phyloP scores from a whole-genome alignment of 2,888 invertebrate species.

The Andrena marginata region DNA sequence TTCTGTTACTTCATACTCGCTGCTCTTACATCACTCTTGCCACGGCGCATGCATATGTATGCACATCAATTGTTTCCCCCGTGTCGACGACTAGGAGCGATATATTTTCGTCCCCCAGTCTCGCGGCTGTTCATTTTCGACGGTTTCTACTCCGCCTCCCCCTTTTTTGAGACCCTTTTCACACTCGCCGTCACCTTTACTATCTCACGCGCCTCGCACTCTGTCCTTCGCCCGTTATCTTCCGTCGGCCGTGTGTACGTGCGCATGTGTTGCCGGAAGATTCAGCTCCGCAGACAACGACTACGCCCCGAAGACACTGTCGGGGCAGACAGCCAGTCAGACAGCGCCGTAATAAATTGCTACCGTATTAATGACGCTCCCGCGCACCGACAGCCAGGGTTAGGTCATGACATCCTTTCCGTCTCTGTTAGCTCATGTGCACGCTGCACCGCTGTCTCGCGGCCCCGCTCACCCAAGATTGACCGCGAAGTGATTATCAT shows the following conservation, averaged over 20 bases:
- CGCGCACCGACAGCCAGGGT: conserved; percentile 66
- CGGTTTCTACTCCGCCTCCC: not conserved
- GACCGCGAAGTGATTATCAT: conserved; percentile 65
- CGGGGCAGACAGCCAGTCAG: conserved; percentile 75
- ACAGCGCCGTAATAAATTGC: conserved; percentile 83
- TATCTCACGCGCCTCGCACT: conserved; percentile 55
- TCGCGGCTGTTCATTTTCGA: not conserved
- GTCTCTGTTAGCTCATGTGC: conserved; percentile 53
- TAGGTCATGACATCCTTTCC: conserved; percentile 72
- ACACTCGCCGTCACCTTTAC: conserved; percentile 22
- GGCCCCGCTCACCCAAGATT: conserved; percentile 52
- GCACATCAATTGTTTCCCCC: conserved; percentile 10
- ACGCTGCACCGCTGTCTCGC: conserved; percentile 54
- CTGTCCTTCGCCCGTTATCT: conserved; percentile 47
- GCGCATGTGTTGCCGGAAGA: conserved; percentile 57
- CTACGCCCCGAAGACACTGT: conserved; percentile 74
- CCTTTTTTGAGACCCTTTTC: conserved; percentile 12
- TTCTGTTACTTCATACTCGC: not conserved
- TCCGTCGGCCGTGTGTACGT: conserved; percentile 1
- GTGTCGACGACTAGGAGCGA: not conserved
- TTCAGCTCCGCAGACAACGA: conserved; percentile 63
- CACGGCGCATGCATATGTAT: not conserved
- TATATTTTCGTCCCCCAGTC: not conserved
- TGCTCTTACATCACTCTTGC: not conserved
- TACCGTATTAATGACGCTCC: conserved; percentile 81